Conservation (phyloP, 2,113 vertebrate genomes). For the Orientallactaga bullata region DNA sequence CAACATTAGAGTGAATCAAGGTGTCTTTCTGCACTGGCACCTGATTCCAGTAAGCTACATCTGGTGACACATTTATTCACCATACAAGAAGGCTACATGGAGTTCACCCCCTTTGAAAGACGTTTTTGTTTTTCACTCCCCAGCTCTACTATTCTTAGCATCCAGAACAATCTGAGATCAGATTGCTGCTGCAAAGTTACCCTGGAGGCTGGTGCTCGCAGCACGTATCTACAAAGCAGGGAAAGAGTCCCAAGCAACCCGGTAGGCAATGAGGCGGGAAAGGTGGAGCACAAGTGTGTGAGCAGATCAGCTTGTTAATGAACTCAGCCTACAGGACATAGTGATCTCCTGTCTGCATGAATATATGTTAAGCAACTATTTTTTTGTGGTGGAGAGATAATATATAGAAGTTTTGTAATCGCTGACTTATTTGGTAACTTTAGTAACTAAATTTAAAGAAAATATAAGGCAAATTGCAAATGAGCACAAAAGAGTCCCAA, state of each 20-base stretch:
- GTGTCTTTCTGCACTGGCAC: background rate
- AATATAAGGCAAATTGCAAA: background rate
- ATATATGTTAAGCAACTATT: background rate
- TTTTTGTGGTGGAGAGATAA: background rate
- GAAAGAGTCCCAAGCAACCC: background rate
- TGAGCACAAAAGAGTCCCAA: background rate
- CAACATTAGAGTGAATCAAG: conserved; percentile 7
- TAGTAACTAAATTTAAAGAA: background rate
- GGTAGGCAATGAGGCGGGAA: background rate
- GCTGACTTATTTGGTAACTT: conserved; percentile 27
- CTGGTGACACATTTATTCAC: background rate
- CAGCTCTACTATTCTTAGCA: background rate
- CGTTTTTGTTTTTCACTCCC: background rate
- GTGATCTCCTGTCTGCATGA: background rate
- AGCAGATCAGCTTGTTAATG: background rate
- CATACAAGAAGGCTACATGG: background rate
- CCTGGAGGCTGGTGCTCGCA: background rate
- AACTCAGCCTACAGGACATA: background rate
- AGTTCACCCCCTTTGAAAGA: background rate
- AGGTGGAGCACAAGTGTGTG: conserved; percentile 2
- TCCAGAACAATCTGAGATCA: conserved; percentile 28
- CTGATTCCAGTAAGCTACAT: background rate
- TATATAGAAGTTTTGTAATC: background rate
- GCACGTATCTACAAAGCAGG: background rate
- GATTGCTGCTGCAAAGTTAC: background rate